Percentiles rank a stretch among this genome's conserved stretches.
These are phyloP conservation scores for Ophion ventricosus DNA, from an alignment of 2,888 invertebrate genomes.

Conservation along the genomic window DNA sequence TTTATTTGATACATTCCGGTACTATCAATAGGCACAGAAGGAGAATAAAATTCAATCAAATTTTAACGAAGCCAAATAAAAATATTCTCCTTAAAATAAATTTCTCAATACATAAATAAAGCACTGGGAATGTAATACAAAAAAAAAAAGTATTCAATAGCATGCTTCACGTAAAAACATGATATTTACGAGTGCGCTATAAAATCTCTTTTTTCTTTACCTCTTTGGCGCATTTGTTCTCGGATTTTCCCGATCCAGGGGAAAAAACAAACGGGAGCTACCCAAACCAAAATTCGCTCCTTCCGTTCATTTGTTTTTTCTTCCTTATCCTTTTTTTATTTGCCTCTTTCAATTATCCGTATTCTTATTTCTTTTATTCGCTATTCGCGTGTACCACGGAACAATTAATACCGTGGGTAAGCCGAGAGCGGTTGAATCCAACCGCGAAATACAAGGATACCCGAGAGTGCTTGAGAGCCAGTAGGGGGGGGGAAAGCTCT, in stretches of 20 bases:
- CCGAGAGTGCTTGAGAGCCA: conserved; percentile 16
- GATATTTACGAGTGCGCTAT: conserved; percentile 52
- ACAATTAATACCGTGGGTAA: conserved; percentile 61
- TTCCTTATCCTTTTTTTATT: conserved; percentile 6
- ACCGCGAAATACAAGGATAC: conserved; percentile 23
- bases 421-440: conserved; percentile 47
- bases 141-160: conserved; percentile 12
- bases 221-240: conserved; percentile 45
- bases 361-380: not conserved
- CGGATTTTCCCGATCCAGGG: conserved; percentile 45
- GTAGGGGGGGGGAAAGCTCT: conserved; percentile 39
- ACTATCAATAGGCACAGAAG: not conserved
- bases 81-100: not conserved
- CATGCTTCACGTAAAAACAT: conserved; percentile 2
- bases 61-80: conserved; percentile 5
- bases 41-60: conserved; percentile 4
- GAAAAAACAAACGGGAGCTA: conserved; percentile 42
- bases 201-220: conserved; percentile 2
- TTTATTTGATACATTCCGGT: no score
- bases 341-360: conserved; percentile 6
- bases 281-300: conserved; percentile 43
- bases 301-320: conserved; percentile 10
- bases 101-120: not conserved
- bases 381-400: conserved; percentile 36
- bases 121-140: not conserved